Evolutionary conservation across 2,797 vertebrate species (phyloP).

Genomic region (Coracias cyanogaster): DNA sequence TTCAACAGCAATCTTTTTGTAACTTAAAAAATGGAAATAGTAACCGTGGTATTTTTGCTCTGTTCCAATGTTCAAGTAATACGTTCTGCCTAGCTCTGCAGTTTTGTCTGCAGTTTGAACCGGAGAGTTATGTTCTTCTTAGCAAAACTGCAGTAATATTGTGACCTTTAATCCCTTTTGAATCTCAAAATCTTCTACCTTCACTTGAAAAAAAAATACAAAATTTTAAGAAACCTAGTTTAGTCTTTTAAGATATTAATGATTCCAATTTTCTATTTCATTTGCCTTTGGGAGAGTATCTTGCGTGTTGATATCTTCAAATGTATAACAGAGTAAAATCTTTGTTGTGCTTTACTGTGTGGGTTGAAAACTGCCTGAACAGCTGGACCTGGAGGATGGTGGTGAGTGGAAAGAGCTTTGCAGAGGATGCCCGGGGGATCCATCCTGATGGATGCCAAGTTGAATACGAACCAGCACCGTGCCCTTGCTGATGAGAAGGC

Average conservation of each 20-base stretch:
- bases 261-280: background rate
- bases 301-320: background rate
- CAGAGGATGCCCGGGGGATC: background rate
- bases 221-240: background rate
- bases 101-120: background rate
- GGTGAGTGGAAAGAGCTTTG: background rate
- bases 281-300: background rate
- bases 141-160: background rate
- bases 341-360: background rate
- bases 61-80: background rate
- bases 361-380: background rate
- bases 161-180: background rate
- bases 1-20: background rate
- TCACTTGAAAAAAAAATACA: background rate
- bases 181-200: background rate
- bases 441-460: background rate
- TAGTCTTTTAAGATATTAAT: background rate
- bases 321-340: background rate
- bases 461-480: rapidly evolving
- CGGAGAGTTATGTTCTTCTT: background rate
- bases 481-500: rapidly evolving
- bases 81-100: background rate
- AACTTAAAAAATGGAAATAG: background rate
- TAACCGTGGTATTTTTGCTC: background rate
- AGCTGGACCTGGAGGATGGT: background rate